These are phyloP conservation scores for Nephotettix cincticeps DNA, from an alignment of 1,140 invertebrate genomes.

Conservation along the genomic window DNA sequence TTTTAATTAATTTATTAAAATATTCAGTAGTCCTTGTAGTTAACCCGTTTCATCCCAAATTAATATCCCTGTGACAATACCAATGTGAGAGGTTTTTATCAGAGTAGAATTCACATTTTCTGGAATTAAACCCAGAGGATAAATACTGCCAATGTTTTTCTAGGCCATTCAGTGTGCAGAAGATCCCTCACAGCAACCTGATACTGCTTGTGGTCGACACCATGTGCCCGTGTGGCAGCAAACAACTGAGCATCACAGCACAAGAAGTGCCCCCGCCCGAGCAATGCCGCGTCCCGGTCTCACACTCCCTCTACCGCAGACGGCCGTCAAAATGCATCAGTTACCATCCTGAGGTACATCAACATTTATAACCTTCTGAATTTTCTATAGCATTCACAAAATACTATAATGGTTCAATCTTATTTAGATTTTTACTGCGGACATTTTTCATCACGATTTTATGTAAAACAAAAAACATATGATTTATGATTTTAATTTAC, in stretches of 20 bases:
- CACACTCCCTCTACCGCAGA: constrained; percentile 61
- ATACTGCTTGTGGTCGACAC: constrained; percentile 88
- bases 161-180: constrained; percentile 90
- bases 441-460: too few species aligned
- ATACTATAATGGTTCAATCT: neutral
- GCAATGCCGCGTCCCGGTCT: constrained; percentile 52
- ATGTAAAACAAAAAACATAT: neutral
- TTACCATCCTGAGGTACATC: constrained; percentile 77
- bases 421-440: too few species aligned
- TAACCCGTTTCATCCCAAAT: too few species aligned
- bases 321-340: constrained; percentile 79
- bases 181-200: constrained; percentile 88
- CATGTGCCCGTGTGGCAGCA: constrained; percentile 82
- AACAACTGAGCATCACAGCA: constrained; percentile 76
- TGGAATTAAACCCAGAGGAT: too few species aligned
- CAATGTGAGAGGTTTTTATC: too few species aligned
- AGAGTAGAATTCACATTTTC: too few species aligned
- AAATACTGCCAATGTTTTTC: too few species aligned
- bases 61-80: too few species aligned
- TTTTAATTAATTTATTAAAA: too few species aligned
- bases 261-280: constrained; percentile 61
- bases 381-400: neutral
- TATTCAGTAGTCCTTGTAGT: too few species aligned
- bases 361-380: neutral
- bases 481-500: neutral